These are phyloP conservation scores for Agrochola circellaris DNA, from an alignment of 2,888 invertebrate species.

Conservation along the genomic window DNA sequence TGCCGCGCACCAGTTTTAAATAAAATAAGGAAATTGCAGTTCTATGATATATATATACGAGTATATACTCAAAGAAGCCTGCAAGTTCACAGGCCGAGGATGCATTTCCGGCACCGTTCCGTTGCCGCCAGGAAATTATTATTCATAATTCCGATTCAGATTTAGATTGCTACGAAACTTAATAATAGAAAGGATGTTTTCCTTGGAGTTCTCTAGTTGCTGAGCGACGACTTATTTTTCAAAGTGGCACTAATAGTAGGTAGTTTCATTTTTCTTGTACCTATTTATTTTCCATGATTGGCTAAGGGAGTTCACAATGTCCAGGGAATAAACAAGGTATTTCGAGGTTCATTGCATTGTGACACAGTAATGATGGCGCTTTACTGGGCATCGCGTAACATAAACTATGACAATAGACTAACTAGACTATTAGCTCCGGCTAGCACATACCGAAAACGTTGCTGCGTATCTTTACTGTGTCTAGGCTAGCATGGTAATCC, in stretches of 20 bases:
- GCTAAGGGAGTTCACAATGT: neutral
- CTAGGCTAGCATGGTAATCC: neutral
- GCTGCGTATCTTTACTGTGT: neutral
- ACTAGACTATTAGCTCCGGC: neutral
- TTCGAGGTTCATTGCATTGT: neutral
- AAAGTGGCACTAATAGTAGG: neutral
- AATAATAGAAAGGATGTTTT: neutral
- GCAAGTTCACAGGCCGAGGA: neutral
- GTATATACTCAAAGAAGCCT: neutral
- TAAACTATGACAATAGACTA: neutral
- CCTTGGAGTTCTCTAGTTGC: neutral
- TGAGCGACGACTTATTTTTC: neutral
- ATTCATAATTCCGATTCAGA: neutral
- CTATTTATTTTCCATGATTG: conserved; percentile 1
- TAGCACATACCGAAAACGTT: neutral
- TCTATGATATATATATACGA: no score
- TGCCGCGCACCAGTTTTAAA: neutral
- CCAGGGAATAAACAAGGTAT: neutral
- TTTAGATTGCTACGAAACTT: neutral
- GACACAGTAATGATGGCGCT: neutral
- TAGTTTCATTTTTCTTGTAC: neutral
- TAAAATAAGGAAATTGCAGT: neutral
- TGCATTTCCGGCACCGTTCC: neutral
- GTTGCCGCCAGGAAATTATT: neutral
- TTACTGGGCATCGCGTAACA: neutral